Evolutionary conservation across 2,888 invertebrate species (phyloP).

Genomic region (Mimumesa dahlbomi): DNA sequence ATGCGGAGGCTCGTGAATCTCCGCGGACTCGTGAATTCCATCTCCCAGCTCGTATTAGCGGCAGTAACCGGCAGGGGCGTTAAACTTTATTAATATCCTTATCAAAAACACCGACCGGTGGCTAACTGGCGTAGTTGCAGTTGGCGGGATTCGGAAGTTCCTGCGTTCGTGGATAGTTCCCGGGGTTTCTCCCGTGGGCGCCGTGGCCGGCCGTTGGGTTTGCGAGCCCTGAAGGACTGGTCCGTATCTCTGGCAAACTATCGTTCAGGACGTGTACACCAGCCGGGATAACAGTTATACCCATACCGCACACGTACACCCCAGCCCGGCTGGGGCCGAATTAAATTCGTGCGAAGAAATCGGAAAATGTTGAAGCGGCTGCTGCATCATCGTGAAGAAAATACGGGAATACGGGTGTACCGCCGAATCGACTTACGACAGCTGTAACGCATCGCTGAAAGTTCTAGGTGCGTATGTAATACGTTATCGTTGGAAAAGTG

Average conservation of each 20-base stretch:
- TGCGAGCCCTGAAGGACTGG: constrained; percentile 75
- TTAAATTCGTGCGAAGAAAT: constrained; percentile 27
- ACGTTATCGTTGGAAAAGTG: too few relatives aligned
- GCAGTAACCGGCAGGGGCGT: constrained; percentile 25
- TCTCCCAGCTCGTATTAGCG: background rate
- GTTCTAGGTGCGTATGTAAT: too few relatives aligned
- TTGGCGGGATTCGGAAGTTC: constrained; percentile 69
- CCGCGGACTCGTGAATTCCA: background rate
- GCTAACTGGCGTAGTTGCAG: constrained; percentile 69
- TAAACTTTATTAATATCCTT: constrained; percentile 77
- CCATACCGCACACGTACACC: constrained; percentile 19
- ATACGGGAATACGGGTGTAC: too few relatives aligned
- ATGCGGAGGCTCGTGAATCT: background rate
- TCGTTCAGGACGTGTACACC: constrained; percentile 65
- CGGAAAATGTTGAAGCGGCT: background rate
- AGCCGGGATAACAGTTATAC: constrained; percentile 55
- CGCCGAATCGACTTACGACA: too few relatives aligned
- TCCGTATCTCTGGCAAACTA: constrained; percentile 74
- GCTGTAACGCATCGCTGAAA: too few relatives aligned
- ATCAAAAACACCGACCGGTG: constrained; percentile 73
- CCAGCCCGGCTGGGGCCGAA: constrained; percentile 26
- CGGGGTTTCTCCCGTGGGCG: constrained; percentile 74
- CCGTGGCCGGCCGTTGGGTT: constrained; percentile 72
- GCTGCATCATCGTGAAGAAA: too few relatives aligned
- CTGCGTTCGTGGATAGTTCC: constrained; percentile 62